Percentiles rank a stretch among this genome's conserved stretches.
Evolutionary conservation across 2,888 invertebrate species (phyloP).

Genomic region (Cheilosia pagana): DNA sequence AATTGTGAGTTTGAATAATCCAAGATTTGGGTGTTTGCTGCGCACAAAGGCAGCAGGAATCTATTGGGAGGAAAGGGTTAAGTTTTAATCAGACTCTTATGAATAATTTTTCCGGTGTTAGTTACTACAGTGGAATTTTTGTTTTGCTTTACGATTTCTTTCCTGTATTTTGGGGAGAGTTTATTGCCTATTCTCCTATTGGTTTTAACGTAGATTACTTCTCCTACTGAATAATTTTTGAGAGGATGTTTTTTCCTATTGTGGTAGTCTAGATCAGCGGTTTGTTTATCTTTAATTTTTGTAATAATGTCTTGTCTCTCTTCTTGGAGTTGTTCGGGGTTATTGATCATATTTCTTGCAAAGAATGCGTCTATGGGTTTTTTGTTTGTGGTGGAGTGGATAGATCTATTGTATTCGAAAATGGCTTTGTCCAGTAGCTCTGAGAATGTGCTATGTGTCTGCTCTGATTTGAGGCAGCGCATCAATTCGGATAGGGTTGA

Average conservation of each 20-base stretch:
- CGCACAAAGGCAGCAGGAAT: neutral
- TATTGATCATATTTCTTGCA: neutral
- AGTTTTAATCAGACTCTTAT: no score
- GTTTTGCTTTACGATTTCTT: neutral
- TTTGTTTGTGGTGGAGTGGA: neutral
- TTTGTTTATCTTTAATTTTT: neutral
- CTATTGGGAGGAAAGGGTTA: neutral
- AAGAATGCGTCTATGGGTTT: neutral
- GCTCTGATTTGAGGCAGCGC: neutral
- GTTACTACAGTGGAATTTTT: neutral
- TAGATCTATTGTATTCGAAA: neutral
- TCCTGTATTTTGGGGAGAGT: neutral
- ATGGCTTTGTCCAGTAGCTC: neutral
- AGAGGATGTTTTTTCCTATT: neutral
- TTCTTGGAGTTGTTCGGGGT: neutral
- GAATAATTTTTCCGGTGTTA: neutral
- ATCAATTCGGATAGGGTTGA: neutral
- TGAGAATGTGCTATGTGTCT: neutral
- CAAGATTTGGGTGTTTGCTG: no score
- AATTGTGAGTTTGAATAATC: no score
- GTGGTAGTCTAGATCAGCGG: no score
- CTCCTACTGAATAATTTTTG: slow-evolving; percentile 2
- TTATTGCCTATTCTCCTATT: neutral
- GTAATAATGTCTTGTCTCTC: neutral
- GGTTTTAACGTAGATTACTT: neutral